These are phyloP conservation scores for Pogonocichla stellata DNA, from an alignment of 2,113 vertebrate genomes.

Conservation along the genomic window DNA sequence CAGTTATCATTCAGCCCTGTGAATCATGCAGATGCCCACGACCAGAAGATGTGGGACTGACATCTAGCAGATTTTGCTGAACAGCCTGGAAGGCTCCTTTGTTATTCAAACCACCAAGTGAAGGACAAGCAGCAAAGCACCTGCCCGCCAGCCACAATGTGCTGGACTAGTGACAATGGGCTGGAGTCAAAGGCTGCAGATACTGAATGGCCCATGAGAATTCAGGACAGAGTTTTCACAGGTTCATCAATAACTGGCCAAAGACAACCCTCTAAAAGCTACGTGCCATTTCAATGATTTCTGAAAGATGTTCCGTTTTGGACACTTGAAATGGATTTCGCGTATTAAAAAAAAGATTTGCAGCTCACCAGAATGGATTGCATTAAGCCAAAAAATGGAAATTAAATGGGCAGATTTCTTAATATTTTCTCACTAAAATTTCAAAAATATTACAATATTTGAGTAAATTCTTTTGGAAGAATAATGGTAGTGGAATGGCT, in stretches of 20 bases:
- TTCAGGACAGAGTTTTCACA: neutral
- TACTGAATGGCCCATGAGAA: neutral
- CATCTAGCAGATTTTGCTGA: neutral
- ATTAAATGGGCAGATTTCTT: neutral
- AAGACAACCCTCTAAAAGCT: neutral
- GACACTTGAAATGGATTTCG: neutral
- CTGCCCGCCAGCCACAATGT: neutral
- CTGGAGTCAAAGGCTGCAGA: neutral
- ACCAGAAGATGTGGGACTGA: neutral
- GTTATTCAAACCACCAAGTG: neutral
- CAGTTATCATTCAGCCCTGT: neutral
- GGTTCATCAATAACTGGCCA: neutral
- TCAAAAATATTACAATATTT: neutral
- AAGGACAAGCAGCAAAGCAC: conserved; percentile 6
- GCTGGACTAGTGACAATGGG: neutral
- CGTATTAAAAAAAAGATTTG: neutral
- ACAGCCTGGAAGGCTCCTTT: neutral
- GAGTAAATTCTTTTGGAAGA: neutral
- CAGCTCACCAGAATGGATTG: neutral
- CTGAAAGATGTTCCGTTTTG: neutral
- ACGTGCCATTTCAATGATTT: neutral
- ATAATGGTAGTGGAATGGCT: neutral
- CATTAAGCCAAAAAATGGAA: neutral
- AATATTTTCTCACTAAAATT: neutral
- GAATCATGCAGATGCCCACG: neutral